Conservation (phyloP, 1,140 invertebrate species). For the Coptotermes formosanus region DNA sequence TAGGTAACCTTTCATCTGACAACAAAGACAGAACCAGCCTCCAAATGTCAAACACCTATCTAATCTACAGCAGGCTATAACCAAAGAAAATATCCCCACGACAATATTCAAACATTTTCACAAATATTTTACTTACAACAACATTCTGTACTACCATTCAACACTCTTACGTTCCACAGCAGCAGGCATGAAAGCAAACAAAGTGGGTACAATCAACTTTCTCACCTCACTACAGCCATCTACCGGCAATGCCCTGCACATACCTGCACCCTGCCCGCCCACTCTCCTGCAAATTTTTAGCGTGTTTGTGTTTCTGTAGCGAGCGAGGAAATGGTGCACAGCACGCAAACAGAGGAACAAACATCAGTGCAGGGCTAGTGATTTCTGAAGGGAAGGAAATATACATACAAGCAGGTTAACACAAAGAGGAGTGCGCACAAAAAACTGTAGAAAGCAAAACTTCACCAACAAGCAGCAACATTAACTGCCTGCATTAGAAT, state of each 20-base stretch:
- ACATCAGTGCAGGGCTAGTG: slow-evolving; percentile 13
- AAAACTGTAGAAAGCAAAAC: background rate
- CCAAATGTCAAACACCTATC: too few species aligned
- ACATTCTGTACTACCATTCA: slow-evolving; percentile 6
- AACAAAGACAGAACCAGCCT: too few species aligned
- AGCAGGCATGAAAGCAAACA: slow-evolving; percentile 6
- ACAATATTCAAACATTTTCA: background rate
- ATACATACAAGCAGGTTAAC: slow-evolving; percentile 18
- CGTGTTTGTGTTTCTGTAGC: slow-evolving; percentile 18
- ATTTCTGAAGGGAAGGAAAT: slow-evolving; percentile 5
- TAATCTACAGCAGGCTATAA: too few species aligned
- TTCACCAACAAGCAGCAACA: background rate
- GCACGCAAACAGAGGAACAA: slow-evolving; percentile 14
- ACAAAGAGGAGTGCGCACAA: background rate
- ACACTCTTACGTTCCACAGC: background rate
- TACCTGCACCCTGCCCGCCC: background rate
- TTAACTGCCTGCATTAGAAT: too few species aligned
- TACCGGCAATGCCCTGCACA: background rate
- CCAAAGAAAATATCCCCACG: too few species aligned
- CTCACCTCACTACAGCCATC: slow-evolving; percentile 16
- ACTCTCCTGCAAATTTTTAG: slow-evolving; percentile 8
- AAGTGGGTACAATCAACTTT: background rate
- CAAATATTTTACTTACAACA: background rate
- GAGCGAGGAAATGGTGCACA: slow-evolving; percentile 16
- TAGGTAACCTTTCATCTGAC: too few species aligned